Evolutionary conservation across 2,113 vertebrate genomes (phyloP).

Genomic region (Amphiprion percula): DNA sequence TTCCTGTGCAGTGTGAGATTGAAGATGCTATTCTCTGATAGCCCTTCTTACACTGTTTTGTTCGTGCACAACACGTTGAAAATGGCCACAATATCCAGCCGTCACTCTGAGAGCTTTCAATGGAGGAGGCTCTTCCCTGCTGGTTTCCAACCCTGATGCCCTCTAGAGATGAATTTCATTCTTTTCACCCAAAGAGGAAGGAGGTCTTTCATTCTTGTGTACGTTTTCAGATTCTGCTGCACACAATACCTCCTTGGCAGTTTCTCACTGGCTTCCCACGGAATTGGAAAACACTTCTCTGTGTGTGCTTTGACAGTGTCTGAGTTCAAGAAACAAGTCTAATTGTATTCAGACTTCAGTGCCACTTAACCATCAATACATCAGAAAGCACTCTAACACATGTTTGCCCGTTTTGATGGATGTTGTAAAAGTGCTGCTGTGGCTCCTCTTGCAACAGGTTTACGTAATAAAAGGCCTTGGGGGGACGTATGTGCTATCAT

Average conservation of each 20-base stretch:
- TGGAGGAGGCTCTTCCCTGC: constrained; percentile 37
- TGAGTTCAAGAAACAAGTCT: constrained; percentile 12
- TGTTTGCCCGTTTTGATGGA: constrained; percentile 60
- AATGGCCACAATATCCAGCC: constrained; percentile 18
- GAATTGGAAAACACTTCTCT: constrained; percentile 24
- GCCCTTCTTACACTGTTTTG: constrained; percentile 23
- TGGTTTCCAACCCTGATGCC: constrained; percentile 42
- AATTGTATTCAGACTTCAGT: constrained; percentile 48
- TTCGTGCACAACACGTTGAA: constrained; percentile 29
- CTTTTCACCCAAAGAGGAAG: constrained; percentile 14
- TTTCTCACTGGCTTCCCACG: not conserved
- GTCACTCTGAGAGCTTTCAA: constrained; percentile 42
- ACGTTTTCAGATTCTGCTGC: constrained; percentile 8
- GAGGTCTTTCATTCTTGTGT: constrained; percentile 28
- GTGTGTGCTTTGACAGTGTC: constrained; percentile 31
- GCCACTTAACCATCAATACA: constrained; percentile 53
- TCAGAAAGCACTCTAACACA: constrained; percentile 44
- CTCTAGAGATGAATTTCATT: constrained; percentile 46
- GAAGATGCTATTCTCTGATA: constrained; percentile 13
- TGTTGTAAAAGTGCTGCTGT: constrained; percentile 65
- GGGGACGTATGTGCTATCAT: constrained; percentile 70
- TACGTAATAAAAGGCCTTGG: constrained; percentile 76
- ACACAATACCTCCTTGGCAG: not conserved
- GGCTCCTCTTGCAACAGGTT: constrained; percentile 80
- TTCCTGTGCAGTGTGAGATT: not conserved